Evolutionary conservation across 2,797 vertebrate species (phyloP).

Genomic region (Sebastes minor): DNA sequence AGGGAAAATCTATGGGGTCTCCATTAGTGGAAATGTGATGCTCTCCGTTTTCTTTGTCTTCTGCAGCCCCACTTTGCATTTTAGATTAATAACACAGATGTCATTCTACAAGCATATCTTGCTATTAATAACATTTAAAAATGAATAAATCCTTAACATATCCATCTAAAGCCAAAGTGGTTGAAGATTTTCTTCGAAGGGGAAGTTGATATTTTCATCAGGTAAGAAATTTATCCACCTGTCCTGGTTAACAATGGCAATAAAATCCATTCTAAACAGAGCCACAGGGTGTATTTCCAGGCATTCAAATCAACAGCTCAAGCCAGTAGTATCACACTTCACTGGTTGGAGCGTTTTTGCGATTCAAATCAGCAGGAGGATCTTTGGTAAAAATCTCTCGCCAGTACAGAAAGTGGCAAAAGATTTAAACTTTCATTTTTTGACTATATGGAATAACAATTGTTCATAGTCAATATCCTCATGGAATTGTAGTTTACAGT

Average conservation of each 20-base stretch:
- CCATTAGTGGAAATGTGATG: not conserved
- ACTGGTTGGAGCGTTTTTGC: conserved; percentile 22
- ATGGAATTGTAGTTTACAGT: conserved; percentile 3
- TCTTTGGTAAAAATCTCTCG: conserved; percentile 2
- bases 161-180: not conserved
- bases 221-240: conserved; percentile 15
- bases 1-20: not conserved
- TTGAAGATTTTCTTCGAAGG: not conserved
- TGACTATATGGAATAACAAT: conserved; percentile 3
- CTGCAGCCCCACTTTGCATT: not conserved
- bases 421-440: conserved; percentile 8
- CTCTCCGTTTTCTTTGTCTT: not conserved
- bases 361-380: conserved; percentile 16
- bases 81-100: conserved; percentile 34
- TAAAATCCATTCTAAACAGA: conserved; percentile 21
- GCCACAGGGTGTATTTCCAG: conserved; percentile 39
- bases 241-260: conserved; percentile 20
- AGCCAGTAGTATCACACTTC: conserved; percentile 38
- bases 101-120: conserved; percentile 28
- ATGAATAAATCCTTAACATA: conserved; percentile 39
- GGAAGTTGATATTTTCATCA: conserved; percentile 1
- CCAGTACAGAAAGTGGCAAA: not conserved
- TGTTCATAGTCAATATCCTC: conserved; percentile 20
- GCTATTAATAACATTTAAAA: conserved; percentile 6
- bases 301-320: conserved; percentile 34